phyloP scores from a whole-genome alignment of 2,797 vertebrate genomes.

The Valencia hispanica region DNA sequence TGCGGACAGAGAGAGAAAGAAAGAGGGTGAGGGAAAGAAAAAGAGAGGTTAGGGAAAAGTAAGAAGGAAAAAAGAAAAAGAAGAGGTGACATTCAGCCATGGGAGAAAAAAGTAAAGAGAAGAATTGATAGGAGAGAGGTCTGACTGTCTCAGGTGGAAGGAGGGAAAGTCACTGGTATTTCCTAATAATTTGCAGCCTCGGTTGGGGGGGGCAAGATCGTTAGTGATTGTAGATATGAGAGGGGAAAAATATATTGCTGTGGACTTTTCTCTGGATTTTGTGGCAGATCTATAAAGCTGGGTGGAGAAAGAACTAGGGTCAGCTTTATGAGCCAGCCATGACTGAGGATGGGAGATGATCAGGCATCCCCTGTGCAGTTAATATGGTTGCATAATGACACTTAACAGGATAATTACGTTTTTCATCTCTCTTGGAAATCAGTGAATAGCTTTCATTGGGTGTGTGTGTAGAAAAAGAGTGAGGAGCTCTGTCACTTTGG shows the following conservation, averaged over 20 bases:
- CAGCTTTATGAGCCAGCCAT: conserved; percentile 29
- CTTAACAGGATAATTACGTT: background rate
- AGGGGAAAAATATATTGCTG: conserved; percentile 61
- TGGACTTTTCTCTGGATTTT: conserved; percentile 57
- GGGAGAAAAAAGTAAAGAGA: conserved; percentile 47
- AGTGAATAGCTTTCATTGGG: too few relatives aligned
- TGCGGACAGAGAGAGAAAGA: conserved; percentile 16
- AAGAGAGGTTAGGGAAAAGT: conserved; percentile 41
- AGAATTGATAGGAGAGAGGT: conserved; percentile 58
- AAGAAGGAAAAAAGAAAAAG: conserved; percentile 1
- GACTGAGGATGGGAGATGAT: conserved; percentile 8
- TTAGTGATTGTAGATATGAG: conserved; percentile 71
- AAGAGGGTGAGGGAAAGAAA: conserved; percentile 3
- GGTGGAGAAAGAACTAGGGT: conserved; percentile 43
- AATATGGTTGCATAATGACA: background rate
- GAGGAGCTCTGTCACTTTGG: background rate
- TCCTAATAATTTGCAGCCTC: conserved; percentile 69
- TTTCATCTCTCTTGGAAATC: background rate
- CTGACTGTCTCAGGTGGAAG: conserved; percentile 48
- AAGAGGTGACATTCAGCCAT: conserved; percentile 63
- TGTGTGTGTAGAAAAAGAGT: background rate
- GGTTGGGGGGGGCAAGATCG: conserved; percentile 54
- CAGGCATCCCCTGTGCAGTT: background rate
- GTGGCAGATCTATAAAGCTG: conserved; percentile 59
- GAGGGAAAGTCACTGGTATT: conserved; percentile 52